Percentiles rank a stretch among this genome's conserved stretches.
Evolutionary conservation across 2,113 vertebrate genomes (phyloP).

Genomic region (Anser cygnoides): DNA sequence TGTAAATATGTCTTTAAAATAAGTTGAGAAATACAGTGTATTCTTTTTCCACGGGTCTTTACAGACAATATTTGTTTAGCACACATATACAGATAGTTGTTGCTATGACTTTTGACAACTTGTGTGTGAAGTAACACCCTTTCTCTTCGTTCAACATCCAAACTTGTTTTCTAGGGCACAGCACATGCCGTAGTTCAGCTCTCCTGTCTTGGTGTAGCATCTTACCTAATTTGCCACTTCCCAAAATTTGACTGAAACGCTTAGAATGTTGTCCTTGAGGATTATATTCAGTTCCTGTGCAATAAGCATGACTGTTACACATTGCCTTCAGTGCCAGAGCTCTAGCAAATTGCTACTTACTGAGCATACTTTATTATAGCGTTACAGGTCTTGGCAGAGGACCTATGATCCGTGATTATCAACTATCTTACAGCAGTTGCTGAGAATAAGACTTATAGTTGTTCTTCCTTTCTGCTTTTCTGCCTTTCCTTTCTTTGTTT

Average conservation of each 20-base stretch:
- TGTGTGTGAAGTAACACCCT: not conserved
- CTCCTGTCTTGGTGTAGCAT: not conserved
- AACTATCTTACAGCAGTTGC: not conserved
- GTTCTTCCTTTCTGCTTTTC: not conserved
- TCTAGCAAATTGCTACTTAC: not conserved
- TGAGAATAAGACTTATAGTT: not conserved
- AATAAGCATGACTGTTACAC: not conserved
- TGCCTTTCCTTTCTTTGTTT: not conserved
- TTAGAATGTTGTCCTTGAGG: not conserved
- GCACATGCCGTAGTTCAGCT: not conserved
- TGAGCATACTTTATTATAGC: rapidly evolving
- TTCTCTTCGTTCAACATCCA: not conserved
- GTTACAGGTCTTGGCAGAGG: not conserved
- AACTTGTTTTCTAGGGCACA: not conserved
- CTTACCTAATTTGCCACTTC: not conserved
- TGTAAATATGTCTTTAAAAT: not conserved
- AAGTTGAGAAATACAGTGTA: rapidly evolving
- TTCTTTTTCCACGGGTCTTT: not conserved
- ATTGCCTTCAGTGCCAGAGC: not conserved
- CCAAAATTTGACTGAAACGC: not conserved
- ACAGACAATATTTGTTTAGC: rapidly evolving
- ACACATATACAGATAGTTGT: rapidly evolving
- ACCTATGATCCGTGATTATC: rapidly evolving
- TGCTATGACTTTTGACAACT: not conserved
- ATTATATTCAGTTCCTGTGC: not conserved